Base-by-base conservation (phyloP, 2,797 vertebrate genomes). In the Cichlasoma orientale region DNA sequence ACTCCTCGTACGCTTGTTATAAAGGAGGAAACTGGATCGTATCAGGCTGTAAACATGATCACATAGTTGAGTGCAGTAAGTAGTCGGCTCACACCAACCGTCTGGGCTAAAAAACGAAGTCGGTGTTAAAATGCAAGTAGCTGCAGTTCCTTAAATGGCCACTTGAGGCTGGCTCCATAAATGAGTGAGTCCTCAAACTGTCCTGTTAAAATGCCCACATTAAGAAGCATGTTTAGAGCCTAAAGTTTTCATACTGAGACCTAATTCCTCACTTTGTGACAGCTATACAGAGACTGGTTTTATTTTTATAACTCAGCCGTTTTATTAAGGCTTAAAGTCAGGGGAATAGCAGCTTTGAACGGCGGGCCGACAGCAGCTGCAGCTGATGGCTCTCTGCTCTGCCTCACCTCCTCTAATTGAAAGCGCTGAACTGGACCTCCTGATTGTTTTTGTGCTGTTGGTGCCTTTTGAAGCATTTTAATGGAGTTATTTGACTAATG, bases 351-450 rank as follows among this genome's bases (percentile, higher is more conserved):
- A 16, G 23, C 59, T 66, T 66, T 66, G 38, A 27, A 23, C 25
- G 61, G 23, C 47, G 5, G 36, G 59, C 59, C 59, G 41, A 44
- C 23, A 66, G 59, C 61, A 66, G 61, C 59, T 44, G 59, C 59
- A 63, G 59, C 61, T 66, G 61, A 66, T 66, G 27, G 38, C 61
- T 19, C 36, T 27, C 23, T 47, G 38, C 38, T 27, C 14, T 66
- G 61, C 38, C 38, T 44, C 38, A 66, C 61, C 38, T 66, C 38
- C 61, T 19, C 38, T 66, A 66, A 66, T 66, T 47, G 21, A 47
- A 66, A 47, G 61, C 61, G 47, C 38, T 66, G 61, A 66, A 66
- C 38, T 66, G 38, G 61, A 66, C 61, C 61, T 66, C 18, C 18
- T 66, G 38, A 18, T 14, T 47, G 61, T 27, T 41, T 63, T 25